Base-by-base conservation (phyloP, 2,797 vertebrate genomes). In the Notoglanidium macrostoma region DNA sequence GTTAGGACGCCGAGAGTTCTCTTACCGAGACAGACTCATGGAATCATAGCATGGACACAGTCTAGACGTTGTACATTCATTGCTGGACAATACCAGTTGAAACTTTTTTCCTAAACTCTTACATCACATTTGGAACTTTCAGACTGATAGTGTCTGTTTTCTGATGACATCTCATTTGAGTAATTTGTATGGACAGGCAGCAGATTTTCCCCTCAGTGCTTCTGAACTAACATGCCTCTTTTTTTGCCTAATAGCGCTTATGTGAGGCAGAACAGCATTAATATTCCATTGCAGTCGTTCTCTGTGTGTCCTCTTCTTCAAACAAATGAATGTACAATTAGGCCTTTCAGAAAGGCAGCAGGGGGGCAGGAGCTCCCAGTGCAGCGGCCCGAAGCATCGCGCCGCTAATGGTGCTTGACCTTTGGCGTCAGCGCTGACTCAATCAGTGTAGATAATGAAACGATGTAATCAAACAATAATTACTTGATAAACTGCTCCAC, bases 381-480 rank as follows among this genome's bases (percentile, higher is more conserved):
- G 68, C 49, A 74, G 83, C 23, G 32, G 84, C 49, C 57, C 32
- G 79, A 26, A 78, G 95, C 95, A 93, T 91, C 88, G 92, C 91
- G 91, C 92, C 91, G 92, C 94, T 95, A 95, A 96, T 96, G 94
- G 92, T 91, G 94, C 94, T 94, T 95, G 95, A 96, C 95, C 95
- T 96, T 96, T 95, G 95, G 93, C 94, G 94, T 89, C 85, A 93
- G 92, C 92, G 94, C 93, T 96, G 95, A 96, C 95, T 96, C 95
- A 96, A 96, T 96, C 95, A 95, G 94, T 87, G 93, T 94, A 95
- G 95, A 96, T 96, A 96, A 96, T 96, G 95, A 96, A 96, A 96
- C 90, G 93, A 94, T 95, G 95, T 96, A 96, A 96, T 96, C 95
- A 96, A 96, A 96, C 95, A 96, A 96, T 96, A 96, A 96, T 96